Percentiles rank a stretch among this genome's conserved stretches.
Evolutionary conservation across 2,888 invertebrate species (phyloP).

Genomic region (Drosophila acutilabella): DNA sequence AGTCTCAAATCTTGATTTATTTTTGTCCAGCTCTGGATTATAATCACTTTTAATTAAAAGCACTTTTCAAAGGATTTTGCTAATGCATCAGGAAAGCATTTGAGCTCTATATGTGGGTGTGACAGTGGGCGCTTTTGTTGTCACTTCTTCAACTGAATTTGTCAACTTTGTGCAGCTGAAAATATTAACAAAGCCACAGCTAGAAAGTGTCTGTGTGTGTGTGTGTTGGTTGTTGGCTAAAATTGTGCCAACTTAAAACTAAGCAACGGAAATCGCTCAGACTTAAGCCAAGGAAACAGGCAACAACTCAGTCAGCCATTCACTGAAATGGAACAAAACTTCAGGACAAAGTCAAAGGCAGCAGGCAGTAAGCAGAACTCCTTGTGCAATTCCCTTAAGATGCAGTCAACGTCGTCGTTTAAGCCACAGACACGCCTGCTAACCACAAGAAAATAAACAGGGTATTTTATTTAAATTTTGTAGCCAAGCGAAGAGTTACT

Average conservation of each 20-base stretch:
- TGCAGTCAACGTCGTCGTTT: conserved; percentile 39
- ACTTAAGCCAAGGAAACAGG: conserved; percentile 31
- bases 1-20: conserved; percentile 2
- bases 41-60: conserved; percentile 47
- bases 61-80: conserved; percentile 33
- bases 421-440: conserved; percentile 28
- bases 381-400: conserved; percentile 53
- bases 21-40: neutral
- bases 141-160: conserved; percentile 47
- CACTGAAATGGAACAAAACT: conserved; percentile 42
- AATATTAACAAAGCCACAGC: conserved; percentile 23
- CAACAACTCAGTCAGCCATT: conserved; percentile 28
- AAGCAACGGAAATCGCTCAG: conserved; percentile 51
- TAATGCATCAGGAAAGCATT: conserved; percentile 23
- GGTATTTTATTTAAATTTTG: neutral
- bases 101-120: too few relatives aligned
- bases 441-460: neutral
- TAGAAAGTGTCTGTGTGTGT: conserved; percentile 13
- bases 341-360: conserved; percentile 59
- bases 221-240: neutral
- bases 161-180: conserved; percentile 43
- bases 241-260: conserved; percentile 37
- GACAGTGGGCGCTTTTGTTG: conserved; percentile 27
- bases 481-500: too few relatives aligned
- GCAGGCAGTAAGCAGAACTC: conserved; percentile 4